Base-by-base conservation (phyloP, 2,888 invertebrate species). In the Nasonia oneida region DNA sequence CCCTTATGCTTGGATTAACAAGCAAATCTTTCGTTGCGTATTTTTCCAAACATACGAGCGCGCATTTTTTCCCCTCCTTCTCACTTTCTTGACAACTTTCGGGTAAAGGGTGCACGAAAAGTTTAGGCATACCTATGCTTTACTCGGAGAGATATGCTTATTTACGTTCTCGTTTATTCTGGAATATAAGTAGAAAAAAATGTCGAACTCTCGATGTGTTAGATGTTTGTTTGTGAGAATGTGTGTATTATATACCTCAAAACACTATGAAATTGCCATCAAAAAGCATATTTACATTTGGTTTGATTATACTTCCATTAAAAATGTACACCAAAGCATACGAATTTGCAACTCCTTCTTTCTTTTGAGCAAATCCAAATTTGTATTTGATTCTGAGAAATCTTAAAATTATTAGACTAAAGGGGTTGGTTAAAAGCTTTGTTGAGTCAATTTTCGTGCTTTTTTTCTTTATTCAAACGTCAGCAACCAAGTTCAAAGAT, bases 1-100 rank as follows among this genome's bases (percentile, higher is more conserved):
- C 67, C 42, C 67, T 77, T 61, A 77, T 84, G 77, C 73, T 80
- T 50, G 80, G 75, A 80, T 86, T 83, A 83, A 86, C 76, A 86
- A 71, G 76, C 70, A 71, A 81, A 85, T 18, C 23, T 61, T 47
- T 33, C 15, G 18, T 47, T 61, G 42, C 42, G 15, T 57, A 53
- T 81, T 79, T 83, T 67, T 64, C 29, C 3, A 71, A 53, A 37
- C 8, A 47, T 61, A 61, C 33, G 33, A 39, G 39, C 18, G 14
- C 2, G 23, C 61, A 14, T 10, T 75, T 75, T 77, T 64, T 57
- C 15, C 8, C 53, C 15, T 29, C 1, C 29, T 29, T 29, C 53
- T 53, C 15, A 37, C 4, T 53, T 0, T 74, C 37, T 15, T 0
- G 33, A 57, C 18, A 64, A 64, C 5, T 61, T 39, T 64, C 12